These are phyloP conservation scores for Pollenia amentaria DNA, from an alignment of 2,888 invertebrate species.

Conservation along the genomic window DNA sequence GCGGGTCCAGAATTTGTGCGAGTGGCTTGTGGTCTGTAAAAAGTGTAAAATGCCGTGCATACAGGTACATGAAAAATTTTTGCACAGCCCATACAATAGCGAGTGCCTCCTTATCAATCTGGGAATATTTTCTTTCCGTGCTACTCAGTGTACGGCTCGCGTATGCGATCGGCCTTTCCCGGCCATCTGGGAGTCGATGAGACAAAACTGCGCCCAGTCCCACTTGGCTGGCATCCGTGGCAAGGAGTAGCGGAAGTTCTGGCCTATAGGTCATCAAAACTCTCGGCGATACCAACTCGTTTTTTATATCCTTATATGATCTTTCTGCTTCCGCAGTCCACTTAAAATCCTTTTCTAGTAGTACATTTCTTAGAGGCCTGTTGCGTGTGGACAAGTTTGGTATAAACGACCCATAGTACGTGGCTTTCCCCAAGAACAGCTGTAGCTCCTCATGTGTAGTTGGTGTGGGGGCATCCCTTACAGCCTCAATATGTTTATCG, in stretches of 20 bases:
- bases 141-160: slow-evolving; percentile 3
- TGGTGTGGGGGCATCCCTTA: slow-evolving; percentile 6
- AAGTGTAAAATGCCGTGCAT: no score
- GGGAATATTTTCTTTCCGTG: no score
- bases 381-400: slow-evolving; percentile 33
- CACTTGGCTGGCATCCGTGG: slow-evolving; percentile 34
- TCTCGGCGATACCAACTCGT: neutral
- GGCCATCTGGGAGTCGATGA: slow-evolving; percentile 21
- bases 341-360: slow-evolving; percentile 1
- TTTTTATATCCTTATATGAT: slow-evolving; percentile 19
- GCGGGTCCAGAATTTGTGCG: slow-evolving; percentile 23
- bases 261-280: slow-evolving; percentile 35
- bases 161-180: slow-evolving; percentile 42
- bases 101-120: no score
- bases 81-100: no score
- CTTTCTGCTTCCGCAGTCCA: slow-evolving; percentile 34
- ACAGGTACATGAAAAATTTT: no score
- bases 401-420: slow-evolving; percentile 15
- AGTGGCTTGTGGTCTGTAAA: no score
- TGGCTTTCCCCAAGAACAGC: no score
- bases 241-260: slow-evolving; percentile 27
- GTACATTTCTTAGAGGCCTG: slow-evolving; percentile 30
- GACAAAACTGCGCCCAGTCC: slow-evolving; percentile 42
- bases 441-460: neutral
- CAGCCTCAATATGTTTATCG: no score